Evolutionary conservation across 2,888 invertebrate species (phyloP), one percentile per base, ranked within the genome.

Genomic region (Arctia plantaginis): DNA sequence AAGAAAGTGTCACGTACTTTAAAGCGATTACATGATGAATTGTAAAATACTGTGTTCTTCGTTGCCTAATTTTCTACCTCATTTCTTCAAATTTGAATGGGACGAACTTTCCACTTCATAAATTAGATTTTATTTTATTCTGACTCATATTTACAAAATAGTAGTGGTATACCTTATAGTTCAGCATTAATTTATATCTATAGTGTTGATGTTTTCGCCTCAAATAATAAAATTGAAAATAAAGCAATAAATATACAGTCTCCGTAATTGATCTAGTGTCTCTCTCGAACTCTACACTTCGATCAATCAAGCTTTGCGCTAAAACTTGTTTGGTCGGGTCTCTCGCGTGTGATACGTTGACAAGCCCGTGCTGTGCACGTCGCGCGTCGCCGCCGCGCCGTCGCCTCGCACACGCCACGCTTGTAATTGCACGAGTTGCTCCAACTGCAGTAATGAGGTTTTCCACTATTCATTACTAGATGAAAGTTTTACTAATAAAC

Each of bases 271-370:
- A 59, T 27, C 27, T 59, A 13, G 12, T 13, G n/a, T 59, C 55
- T 55, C 55, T n/a, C 55, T 15, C 0, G 13, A 59, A 7, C 20
- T 51, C 23, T 66, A 39, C 15, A 66, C 27, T 66, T 18, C 68
- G 51, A 68, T 68, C 68, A 68, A 51, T 68, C 51, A 68, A 68
- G 47, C 4, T 66, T 66, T 27, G 66, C 41, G 27, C 18, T 41
- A n/a, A 41, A 66, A 30, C 30, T 66, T 44, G 66, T 66, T 18
- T 20, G 66, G 20, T 18, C n/a, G 44, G 47, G 3, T 12, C 23
- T 30, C 44, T 47, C 51, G 68, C 51, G 68, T 51, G 68, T 23
- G 23, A 6, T 12, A 68, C 68, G 15, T 4, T 51, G 68, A 33
- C 68, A 47, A 47, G 10, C 13, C 4, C 47, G 12, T 33, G 20